Percentiles rank a stretch among this genome's conserved stretches.
Conservation (phyloP, 2,113 vertebrate species). For the Calyptommatus sinebrachiatus region DNA sequence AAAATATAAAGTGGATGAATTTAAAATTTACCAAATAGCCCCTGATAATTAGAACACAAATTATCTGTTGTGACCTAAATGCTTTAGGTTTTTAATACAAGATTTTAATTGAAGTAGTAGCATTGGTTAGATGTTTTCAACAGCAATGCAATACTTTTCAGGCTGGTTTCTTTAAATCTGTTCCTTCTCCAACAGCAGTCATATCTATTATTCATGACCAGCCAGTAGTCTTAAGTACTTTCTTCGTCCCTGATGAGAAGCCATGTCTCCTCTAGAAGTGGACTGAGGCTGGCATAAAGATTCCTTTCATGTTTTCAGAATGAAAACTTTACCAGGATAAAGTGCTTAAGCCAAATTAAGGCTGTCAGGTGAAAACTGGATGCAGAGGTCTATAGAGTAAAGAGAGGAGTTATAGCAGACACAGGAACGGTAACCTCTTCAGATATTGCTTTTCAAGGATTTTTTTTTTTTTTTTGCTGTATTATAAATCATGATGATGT, state of each 20-base stretch:
- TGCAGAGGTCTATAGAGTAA: not conserved
- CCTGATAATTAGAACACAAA: not conserved
- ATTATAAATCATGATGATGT: not conserved
- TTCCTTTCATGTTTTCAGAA: constrained; percentile 8
- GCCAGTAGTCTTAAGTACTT: constrained; percentile 7
- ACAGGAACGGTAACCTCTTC: not conserved
- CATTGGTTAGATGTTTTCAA: constrained; percentile 8
- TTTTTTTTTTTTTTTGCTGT: not conserved
- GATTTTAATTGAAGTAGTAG: not conserved
- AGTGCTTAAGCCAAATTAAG: constrained; percentile 21
- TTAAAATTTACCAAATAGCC: not conserved
- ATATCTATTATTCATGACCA: constrained; percentile 27
- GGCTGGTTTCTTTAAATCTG: constrained; percentile 11
- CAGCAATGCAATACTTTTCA: constrained; percentile 4
- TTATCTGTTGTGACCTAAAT: not conserved
- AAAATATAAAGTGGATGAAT: constrained; percentile 20
- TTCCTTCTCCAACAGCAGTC: constrained; percentile 20
- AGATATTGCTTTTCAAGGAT: not conserved
- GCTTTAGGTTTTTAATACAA: not conserved
- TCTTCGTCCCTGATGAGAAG: constrained; percentile 27
- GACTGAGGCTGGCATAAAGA: not conserved
- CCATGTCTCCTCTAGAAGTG: not conserved
- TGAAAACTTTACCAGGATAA: constrained; percentile 9
- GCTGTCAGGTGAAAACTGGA: constrained; percentile 21
- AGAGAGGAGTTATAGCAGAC: not conserved